These are phyloP conservation scores for Barypeithes pellucidus DNA, from an alignment of 2,888 invertebrate species.

Conservation along the genomic window DNA sequence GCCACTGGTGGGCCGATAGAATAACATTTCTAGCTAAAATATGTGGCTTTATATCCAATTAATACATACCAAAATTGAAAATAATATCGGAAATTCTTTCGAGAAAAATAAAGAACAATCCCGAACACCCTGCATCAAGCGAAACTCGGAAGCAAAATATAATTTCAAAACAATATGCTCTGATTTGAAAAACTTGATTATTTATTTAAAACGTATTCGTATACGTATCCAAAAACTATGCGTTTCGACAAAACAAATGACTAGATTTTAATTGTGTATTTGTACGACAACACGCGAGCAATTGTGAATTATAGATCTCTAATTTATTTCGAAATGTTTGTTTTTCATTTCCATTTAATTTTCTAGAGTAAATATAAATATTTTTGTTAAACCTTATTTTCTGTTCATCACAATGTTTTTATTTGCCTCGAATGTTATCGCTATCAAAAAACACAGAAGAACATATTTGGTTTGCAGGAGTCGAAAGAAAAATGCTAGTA, in stretches of 20 bases:
- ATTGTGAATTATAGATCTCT: conserved; percentile 21
- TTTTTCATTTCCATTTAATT: conserved; percentile 47
- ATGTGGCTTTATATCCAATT: too few relatives aligned
- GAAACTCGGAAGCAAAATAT: not conserved
- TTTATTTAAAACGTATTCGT: conserved; percentile 11
- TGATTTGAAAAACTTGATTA: conserved; percentile 1
- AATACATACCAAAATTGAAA: too few relatives aligned
- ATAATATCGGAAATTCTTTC: too few relatives aligned
- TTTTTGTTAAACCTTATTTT: conserved; percentile 40
- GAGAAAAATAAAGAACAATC: too few relatives aligned
- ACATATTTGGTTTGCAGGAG: not conserved
- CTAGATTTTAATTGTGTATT: conserved; percentile 22
- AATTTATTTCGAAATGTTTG: conserved; percentile 48
- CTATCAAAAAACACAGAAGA: not conserved
- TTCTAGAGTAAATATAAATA: conserved; percentile 39
- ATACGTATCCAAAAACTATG: conserved; percentile 12
- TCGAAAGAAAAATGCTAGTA: not conserved
- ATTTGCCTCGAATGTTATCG: not conserved
- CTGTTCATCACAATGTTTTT: conserved; percentile 38
- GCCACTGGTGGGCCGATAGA: too few relatives aligned
- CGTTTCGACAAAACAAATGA: conserved; percentile 2
- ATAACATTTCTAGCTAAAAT: too few relatives aligned
- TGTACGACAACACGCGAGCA: conserved; percentile 7
- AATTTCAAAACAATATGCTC: conserved; percentile 13
- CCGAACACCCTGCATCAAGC: too few relatives aligned